Percentiles rank a stretch among this genome's conserved stretches.
Conservation (phyloP, 2,888 invertebrate species). For the Cerastis rubricosa region DNA sequence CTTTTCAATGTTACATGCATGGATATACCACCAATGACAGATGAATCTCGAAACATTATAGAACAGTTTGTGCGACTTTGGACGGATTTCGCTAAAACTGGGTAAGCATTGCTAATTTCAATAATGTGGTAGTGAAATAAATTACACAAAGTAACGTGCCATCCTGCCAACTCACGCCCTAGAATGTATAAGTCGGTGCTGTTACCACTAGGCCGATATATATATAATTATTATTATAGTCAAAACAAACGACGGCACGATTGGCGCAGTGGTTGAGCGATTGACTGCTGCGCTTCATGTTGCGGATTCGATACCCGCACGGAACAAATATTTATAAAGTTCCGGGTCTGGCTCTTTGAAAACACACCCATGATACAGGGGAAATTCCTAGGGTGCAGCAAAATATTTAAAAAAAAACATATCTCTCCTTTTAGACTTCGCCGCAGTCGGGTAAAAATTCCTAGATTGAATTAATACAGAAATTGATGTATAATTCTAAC, state of each 20-base stretch:
- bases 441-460: too few species aligned
- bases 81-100: slow-evolving; percentile 83
- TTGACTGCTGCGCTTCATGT: too few species aligned
- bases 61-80: slow-evolving; percentile 79
- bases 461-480: background rate
- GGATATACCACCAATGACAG: slow-evolving; percentile 82
- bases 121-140: background rate
- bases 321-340: too few species aligned
- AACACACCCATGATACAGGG: too few species aligned
- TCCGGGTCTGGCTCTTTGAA: too few species aligned
- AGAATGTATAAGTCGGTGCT: background rate
- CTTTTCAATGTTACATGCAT: slow-evolving; percentile 82
- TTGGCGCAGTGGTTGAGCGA: too few species aligned
- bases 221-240: too few species aligned
- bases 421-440: too few species aligned
- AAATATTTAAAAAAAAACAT: too few species aligned
- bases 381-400: too few species aligned
- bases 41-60: slow-evolving; percentile 77
- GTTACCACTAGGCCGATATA: background rate
- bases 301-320: too few species aligned
- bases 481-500: background rate
- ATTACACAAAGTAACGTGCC: background rate
- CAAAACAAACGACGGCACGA: too few species aligned
- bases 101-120: slow-evolving; percentile 74
- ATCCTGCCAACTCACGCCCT: background rate